Evolutionary conservation across 1,140 invertebrate genomes (phyloP), one percentile per base, ranked within the genome.

Genomic region (Harlomillsia oculata): DNA sequence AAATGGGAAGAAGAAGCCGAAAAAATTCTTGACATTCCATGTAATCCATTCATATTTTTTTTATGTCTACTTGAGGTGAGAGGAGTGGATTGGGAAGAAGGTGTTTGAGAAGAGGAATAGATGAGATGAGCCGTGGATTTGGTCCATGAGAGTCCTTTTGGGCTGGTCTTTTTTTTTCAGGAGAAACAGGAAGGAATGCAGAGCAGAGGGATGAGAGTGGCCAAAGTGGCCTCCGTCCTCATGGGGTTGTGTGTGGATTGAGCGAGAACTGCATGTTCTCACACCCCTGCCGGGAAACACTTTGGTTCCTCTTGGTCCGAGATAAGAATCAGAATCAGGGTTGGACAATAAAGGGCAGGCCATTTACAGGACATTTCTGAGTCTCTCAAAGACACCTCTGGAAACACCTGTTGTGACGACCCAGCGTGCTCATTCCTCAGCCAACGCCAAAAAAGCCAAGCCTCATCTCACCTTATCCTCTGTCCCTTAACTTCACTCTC

Each of bases 381-480:
- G 34, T 21, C 51, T 39, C 51, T 54, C 53, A 46, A 55, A 55
- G 53, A 55, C 53, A 55, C 53, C 53, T 46, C 53, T 55, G 26
- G 53, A 57, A 51, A 57, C 55, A 57, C 55, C 55, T 57, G 55
- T 57, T 50, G 55, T 30, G 55, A 50, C 36, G 34, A 32, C 45
- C 37, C 55, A 57, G 46, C 55, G 43, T 20, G 55, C 36, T 30
- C 45, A 48, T 56, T 56, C 54, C 54, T 25, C 20, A 51, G 49
- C 32, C 32, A 9, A 11, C n/a, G 32, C 32, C n/a, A 9, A 34
- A 9, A 34, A 9, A 34, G n/a, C n/a, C n/a, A n/a, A n/a, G n/a
- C n/a, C n/a, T 45, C 20, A 14, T 45, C 43, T 25, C 20, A 25
- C 25, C 41, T 45, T 5, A 21, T 45, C 21, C 43, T 23, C 28